Percentiles rank a stretch among this genome's conserved stretches.
phyloP scores from a whole-genome alignment of 1,140 invertebrate species.

The Adelges cooleyi region DNA sequence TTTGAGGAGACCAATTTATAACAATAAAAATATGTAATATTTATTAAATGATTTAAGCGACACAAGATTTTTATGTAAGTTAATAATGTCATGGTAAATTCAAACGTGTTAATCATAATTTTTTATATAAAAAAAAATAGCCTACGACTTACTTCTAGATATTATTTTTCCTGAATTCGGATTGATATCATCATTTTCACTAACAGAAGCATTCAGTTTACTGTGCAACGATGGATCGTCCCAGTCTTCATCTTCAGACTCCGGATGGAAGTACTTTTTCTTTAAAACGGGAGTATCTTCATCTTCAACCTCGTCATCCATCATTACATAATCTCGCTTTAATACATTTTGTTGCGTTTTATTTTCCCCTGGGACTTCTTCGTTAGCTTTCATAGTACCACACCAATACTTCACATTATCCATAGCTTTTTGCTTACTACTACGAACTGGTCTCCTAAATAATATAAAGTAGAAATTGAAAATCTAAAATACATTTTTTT shows the following conservation, averaged over 20 bases:
- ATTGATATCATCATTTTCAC: background rate
- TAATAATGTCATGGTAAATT: too few species aligned
- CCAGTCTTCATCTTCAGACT: constrained; percentile 22
- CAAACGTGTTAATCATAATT: too few species aligned
- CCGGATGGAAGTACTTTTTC: constrained; percentile 16
- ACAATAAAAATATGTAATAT: too few species aligned
- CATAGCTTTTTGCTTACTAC: constrained; percentile 66
- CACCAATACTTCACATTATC: constrained; percentile 76
- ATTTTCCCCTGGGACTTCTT: background rate
- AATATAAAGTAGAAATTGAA: background rate
- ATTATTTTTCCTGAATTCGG: background rate
- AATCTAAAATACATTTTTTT: too few species aligned
- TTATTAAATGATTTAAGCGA: too few species aligned
- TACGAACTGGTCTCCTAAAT: constrained; percentile 50
- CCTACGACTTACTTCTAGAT: background rate
- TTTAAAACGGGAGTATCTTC: constrained; percentile 6
- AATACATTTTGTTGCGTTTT: background rate
- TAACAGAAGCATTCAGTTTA: background rate
- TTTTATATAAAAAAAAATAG: too few species aligned
- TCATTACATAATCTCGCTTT: constrained; percentile 14
- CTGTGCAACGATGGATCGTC: constrained; percentile 5
- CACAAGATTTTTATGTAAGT: too few species aligned
- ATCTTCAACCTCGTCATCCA: constrained; percentile 8
- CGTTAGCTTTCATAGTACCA: constrained; percentile 43
- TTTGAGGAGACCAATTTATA: too few species aligned